Percentiles rank a stretch among this genome's conserved stretches.
These are phyloP conservation scores for Neuroterus valhalla DNA, from an alignment of 1,140 invertebrate genomes.

Conservation along the genomic window DNA sequence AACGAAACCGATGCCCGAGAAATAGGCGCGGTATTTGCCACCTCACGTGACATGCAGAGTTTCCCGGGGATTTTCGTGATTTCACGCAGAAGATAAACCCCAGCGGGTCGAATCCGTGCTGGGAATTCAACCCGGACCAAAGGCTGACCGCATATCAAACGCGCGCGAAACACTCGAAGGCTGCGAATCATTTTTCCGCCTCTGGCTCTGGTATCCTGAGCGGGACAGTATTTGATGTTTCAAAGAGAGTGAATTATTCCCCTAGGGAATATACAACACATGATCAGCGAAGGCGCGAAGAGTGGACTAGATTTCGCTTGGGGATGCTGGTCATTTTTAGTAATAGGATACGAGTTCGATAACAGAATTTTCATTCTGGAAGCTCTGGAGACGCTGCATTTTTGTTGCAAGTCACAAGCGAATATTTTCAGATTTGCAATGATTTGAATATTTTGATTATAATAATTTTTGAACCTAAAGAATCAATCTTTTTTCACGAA, in stretches of 20 bases:
- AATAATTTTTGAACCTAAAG: no score
- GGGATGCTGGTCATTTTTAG: no score
- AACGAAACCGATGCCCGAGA: slow-evolving; percentile 46
- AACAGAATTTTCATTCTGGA: no score
- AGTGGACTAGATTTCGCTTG: no score
- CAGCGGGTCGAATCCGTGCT: slow-evolving; percentile 53
- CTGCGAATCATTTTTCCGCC: background rate
- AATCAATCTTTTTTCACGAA: no score
- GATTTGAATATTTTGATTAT: no score
- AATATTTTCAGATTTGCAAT: no score
- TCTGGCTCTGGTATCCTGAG: slow-evolving; percentile 1
- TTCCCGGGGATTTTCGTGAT: slow-evolving; percentile 60
- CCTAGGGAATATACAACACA: background rate
- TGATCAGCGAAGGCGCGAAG: no score
- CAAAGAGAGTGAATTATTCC: slow-evolving; percentile 6
- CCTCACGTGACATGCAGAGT: slow-evolving; percentile 50
- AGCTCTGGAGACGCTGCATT: no score
- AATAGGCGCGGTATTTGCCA: slow-evolving; percentile 52
- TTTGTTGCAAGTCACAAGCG: no score
- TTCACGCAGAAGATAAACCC: slow-evolving; percentile 61
- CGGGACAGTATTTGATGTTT: background rate
- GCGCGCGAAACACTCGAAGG: slow-evolving; percentile 38
- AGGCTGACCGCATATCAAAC: slow-evolving; percentile 42
- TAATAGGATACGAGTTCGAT: no score
- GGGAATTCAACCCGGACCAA: slow-evolving; percentile 56